phyloP scores from a whole-genome alignment of 1,140 invertebrate genomes.

The Grapholita molesta region DNA sequence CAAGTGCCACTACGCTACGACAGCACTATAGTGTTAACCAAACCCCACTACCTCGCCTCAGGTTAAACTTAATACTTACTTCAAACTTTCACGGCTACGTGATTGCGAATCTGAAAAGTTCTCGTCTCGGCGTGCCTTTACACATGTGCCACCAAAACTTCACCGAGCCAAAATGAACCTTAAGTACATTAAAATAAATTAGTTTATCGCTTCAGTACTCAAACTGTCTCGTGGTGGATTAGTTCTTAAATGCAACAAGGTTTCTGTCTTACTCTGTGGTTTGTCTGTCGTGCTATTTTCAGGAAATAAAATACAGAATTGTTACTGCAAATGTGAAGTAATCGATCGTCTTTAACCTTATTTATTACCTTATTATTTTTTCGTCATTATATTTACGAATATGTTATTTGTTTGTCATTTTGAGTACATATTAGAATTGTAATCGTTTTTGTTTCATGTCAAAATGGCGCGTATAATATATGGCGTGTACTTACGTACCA shows the following conservation, averaged over 20 bases:
- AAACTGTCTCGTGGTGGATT: conserved; percentile 23
- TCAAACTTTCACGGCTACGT: conserved; percentile 45
- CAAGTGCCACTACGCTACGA: background rate
- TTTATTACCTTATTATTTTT: too few species aligned
- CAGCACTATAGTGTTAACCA: conserved; percentile 18
- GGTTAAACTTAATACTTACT: conserved; percentile 52
- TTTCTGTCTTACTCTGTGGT: conserved; percentile 26
- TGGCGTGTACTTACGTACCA: too few species aligned
- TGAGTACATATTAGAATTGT: too few species aligned
- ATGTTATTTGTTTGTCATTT: too few species aligned
- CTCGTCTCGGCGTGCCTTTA: conserved; percentile 36
- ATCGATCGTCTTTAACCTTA: background rate
- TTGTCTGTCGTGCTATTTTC: background rate
- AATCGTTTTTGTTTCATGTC: too few species aligned
- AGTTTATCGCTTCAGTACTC: conserved; percentile 3
- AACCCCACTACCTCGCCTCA: conserved; percentile 38
- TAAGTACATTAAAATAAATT: conserved; percentile 11
- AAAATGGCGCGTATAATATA: too few species aligned
- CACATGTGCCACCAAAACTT: conserved; percentile 28
- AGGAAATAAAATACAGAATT: background rate
- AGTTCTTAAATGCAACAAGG: conserved; percentile 37
- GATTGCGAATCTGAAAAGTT: conserved; percentile 64
- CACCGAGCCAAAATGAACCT: conserved; percentile 19
- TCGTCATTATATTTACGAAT: too few species aligned
- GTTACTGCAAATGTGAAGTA: background rate